Percentiles rank a stretch among this genome's conserved stretches.
phyloP scores from a whole-genome alignment of 1,140 invertebrate species.

The Trichonephila clavipes region DNA sequence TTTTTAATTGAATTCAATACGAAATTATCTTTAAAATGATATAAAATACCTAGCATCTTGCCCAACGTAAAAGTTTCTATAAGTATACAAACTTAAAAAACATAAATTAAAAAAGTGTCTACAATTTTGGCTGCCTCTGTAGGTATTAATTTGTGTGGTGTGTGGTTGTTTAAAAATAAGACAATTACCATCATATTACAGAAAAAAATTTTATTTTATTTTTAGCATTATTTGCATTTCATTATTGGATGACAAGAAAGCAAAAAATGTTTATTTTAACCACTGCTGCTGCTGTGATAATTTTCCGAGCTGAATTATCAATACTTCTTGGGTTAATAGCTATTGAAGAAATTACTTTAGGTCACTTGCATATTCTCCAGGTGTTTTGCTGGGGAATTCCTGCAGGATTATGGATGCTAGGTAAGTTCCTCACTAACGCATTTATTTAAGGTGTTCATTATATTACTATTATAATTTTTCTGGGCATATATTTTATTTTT shows the following conservation, averaged over 20 bases:
- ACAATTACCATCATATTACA: background rate
- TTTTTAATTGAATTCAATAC: too few species aligned
- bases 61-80: too few species aligned
- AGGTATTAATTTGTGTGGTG: too few species aligned
- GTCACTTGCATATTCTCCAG: constrained; percentile 81
- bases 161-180: too few species aligned
- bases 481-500: too few species aligned
- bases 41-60: too few species aligned
- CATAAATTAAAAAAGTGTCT: too few species aligned
- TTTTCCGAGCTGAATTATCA: constrained; percentile 94
- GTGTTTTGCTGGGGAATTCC: constrained; percentile 81
- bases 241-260: constrained; percentile 90
- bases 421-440: constrained; percentile 78
- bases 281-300: constrained; percentile 92
- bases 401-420: constrained; percentile 84
- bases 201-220: constrained; percentile 78
- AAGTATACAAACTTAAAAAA: too few species aligned
- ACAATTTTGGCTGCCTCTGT: too few species aligned
- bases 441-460: too few species aligned
- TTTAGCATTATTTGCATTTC: constrained; percentile 92
- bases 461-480: too few species aligned
- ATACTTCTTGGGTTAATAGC: constrained; percentile 93
- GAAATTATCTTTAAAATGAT: too few species aligned
- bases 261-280: constrained; percentile 89
- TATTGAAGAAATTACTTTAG: constrained; percentile 87